Conservation (phyloP, 2,888 invertebrate species). For the Tinea trinotella region DNA sequence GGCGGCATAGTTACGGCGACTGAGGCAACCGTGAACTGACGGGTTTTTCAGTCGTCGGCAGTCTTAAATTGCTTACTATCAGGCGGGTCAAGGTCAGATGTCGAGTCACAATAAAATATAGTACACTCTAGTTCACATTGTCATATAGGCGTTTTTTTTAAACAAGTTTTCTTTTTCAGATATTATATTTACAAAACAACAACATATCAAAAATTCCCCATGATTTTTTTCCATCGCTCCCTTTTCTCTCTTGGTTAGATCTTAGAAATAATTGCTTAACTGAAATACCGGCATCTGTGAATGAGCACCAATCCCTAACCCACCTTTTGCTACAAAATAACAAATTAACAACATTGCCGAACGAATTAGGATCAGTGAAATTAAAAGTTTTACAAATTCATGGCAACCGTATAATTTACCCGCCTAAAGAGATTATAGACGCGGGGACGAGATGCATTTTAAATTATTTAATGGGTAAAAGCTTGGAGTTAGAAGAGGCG, state of each 20-base stretch:
- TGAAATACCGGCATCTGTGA: constrained; percentile 69
- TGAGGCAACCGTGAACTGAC: no score
- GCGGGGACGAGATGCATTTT: constrained; percentile 56
- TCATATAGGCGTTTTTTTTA: no score
- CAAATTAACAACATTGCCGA: constrained; percentile 69
- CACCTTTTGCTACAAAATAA: constrained; percentile 77
- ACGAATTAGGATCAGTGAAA: constrained; percentile 75
- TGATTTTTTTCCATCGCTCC: constrained; percentile 70
- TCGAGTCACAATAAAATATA: no score
- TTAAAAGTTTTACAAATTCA: constrained; percentile 74
- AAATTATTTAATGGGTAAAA: constrained; percentile 48
- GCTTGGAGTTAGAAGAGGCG: no score
- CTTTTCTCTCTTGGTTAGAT: constrained; percentile 75
- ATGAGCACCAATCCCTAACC: constrained; percentile 70
- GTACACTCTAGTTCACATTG: no score
- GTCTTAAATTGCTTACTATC: no score
- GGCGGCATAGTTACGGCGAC: no score
- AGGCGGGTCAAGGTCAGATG: no score
- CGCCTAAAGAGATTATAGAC: constrained; percentile 64
- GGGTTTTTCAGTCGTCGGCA: no score
- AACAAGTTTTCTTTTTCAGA: constrained; percentile 36
- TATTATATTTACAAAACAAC: constrained; percentile 67
- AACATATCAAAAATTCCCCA: constrained; percentile 64
- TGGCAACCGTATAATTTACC: constrained; percentile 75
- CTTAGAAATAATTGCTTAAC: constrained; percentile 73